Evolutionary conservation across 2,113 vertebrate genomes (phyloP).

Genomic region (Atrichornis clamosus): DNA sequence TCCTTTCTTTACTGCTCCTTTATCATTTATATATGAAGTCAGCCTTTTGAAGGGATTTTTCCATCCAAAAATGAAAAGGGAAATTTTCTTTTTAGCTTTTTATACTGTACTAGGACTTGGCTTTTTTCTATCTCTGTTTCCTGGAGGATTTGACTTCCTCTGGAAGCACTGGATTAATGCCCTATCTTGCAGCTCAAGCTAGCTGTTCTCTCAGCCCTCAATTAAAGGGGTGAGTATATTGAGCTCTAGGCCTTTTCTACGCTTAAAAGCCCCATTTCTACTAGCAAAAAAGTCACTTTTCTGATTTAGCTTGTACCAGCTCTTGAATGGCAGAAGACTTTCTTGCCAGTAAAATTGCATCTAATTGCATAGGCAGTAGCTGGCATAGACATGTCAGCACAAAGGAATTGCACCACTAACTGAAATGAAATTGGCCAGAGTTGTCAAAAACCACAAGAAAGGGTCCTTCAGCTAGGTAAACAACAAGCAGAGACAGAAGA

Average conservation of each 20-base stretch:
- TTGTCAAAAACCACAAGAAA: not conserved
- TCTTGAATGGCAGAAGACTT: not conserved
- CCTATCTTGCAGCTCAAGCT: conserved; percentile 12
- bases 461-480: not conserved
- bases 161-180: conserved; percentile 40
- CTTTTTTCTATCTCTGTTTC: conserved; percentile 27
- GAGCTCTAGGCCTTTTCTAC: not conserved
- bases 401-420: not conserved
- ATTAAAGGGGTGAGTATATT: conserved; percentile 9
- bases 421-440: not conserved
- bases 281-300: not conserved
- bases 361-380: not conserved
- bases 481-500: not conserved
- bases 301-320: not conserved
- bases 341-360: not conserved
- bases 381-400: not conserved
- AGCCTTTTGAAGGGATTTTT: conserved; percentile 47
- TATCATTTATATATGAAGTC: conserved; percentile 35
- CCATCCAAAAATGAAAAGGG: conserved; percentile 19
- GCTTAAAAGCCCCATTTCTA: not conserved
- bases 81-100: conserved; percentile 32
- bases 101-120: not conserved
- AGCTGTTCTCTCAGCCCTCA: not conserved
- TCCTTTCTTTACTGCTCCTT: conserved; percentile 28
- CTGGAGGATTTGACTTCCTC: conserved; percentile 43